Evolutionary conservation across 1,140 invertebrate species (phyloP).

Genomic region (Liolophura sinensis): DNA sequence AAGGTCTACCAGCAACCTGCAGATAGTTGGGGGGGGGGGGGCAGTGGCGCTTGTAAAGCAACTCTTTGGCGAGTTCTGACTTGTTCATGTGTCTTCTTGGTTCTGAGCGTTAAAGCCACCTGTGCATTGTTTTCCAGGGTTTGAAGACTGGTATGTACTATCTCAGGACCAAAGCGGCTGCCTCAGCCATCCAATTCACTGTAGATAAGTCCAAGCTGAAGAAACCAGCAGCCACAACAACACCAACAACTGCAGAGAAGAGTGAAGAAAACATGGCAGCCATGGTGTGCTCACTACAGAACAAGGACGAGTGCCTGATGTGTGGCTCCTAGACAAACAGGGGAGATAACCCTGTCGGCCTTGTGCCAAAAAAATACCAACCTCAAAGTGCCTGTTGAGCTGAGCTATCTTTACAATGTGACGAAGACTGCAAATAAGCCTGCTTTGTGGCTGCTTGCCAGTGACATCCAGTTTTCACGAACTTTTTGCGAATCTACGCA

Average conservation of each 20-base stretch:
- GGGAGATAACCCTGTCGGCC: too few species aligned
- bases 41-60: too few species aligned
- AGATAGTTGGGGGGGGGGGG: too few species aligned
- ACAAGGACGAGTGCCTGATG: slow-evolving; percentile 87
- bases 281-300: slow-evolving; percentile 84
- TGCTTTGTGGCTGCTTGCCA: background rate
- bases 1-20: too few species aligned
- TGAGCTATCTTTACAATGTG: background rate
- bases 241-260: slow-evolving; percentile 12
- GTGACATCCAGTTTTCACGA: too few species aligned
- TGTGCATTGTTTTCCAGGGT: slow-evolving; percentile 64
- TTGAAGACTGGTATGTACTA: slow-evolving; percentile 99
- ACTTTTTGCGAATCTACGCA: too few species aligned
- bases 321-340: slow-evolving; percentile 53
- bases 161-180: slow-evolving; percentile 93
- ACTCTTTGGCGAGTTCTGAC: background rate
- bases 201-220: slow-evolving; percentile 85
- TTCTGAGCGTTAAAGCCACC: background rate
- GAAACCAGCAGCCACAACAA: slow-evolving; percentile 15
- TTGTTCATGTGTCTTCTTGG: slow-evolving; percentile 1
- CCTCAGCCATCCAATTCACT: slow-evolving; percentile 96
- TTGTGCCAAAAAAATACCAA: too few species aligned
- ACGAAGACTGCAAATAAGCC: background rate
- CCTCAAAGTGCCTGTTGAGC: background rate
- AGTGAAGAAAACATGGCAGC: slow-evolving; percentile 68